Evolutionary conservation across 2,113 vertebrate genomes (phyloP), one percentile per base, ranked within the genome.

Genomic region (Sterna hirundo): DNA sequence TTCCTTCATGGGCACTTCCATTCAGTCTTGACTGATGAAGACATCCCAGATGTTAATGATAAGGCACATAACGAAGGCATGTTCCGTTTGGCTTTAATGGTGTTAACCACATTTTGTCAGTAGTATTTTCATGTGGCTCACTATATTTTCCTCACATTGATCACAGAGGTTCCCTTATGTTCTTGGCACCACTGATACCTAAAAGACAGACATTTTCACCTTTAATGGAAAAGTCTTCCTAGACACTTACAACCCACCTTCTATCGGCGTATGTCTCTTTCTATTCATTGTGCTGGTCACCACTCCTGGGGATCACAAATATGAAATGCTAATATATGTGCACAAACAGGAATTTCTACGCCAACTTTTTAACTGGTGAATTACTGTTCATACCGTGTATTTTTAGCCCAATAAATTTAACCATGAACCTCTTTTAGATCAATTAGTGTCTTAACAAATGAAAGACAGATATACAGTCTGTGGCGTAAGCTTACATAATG

Each of bases 231-330:
- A 51, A 58, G 40, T 32, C 40, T 44, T 42, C 30, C 26, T 34
- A 16, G 51, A 42, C 30, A 34, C 3, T 2, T 58, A 32, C 51
- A 74, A 51, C n/a, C 21, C 61, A 25, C 16, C 15, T 36, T 40
- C 38, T 47, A 4, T 42, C 3, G 0, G 23, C 44, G 11, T 16
- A n/a, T 0, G 0, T 18, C 25, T 52, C 68, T 40, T 70, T 58
- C 44, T 32, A 6, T 15, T 54, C 34, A 55, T 23, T 64, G 29
- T 44, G 29, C 55, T 60, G 34, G 27, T 51, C 34, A 30, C 21
- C 6, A 6, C 30, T 61, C 26, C 34, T 4, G 12, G 20, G 57
- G 15, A 70, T 36, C 9, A 4, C 30, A 70, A 49, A 65, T 5
- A n/a, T 4, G 9, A 58, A 90, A 80, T 17, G 26, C 17, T 30